Conservation (phyloP, 2,797 vertebrate species). For the Crocidura indochinensis region DNA sequence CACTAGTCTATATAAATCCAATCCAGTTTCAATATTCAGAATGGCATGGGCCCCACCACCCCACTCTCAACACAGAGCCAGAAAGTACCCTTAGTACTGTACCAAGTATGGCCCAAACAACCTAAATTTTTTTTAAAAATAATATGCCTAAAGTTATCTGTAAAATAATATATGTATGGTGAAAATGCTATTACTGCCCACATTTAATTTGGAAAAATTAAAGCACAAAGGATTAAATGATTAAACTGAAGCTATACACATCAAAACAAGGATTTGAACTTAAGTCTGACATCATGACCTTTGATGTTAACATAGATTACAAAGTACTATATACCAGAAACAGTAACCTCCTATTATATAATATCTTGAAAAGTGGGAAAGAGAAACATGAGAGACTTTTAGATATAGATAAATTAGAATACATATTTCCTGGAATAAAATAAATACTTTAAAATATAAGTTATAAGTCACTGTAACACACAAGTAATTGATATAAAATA, state of each 20-base stretch:
- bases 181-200: slow-evolving; percentile 17
- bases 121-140: background rate
- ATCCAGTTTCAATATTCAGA: too few species aligned
- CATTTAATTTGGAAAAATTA: slow-evolving; percentile 60
- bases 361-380: slow-evolving; percentile 20
- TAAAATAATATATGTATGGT: background rate
- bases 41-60: too few species aligned
- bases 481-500: slow-evolving; percentile 54
- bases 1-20: too few species aligned
- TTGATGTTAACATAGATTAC: slow-evolving; percentile 13
- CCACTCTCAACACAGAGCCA: too few species aligned
- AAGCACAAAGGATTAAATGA: slow-evolving; percentile 60
- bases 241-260: slow-evolving; percentile 22
- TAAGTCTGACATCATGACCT: slow-evolving; percentile 38
- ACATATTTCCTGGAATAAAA: slow-evolving; percentile 61
- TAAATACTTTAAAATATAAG: slow-evolving; percentile 50
- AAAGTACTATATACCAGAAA: slow-evolving; percentile 46
- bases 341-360: background rate
- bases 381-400: background rate
- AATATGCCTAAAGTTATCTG: slow-evolving; percentile 47
- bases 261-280: slow-evolving; percentile 50
- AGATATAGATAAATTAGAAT: slow-evolving; percentile 67
- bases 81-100: too few species aligned
- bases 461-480: slow-evolving; percentile 38
- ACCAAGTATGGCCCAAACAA: too few species aligned